Evolutionary conservation across 2,888 invertebrate species (phyloP), one percentile per base, ranked within the genome.

Genomic region (Ariolimax columbianus): DNA sequence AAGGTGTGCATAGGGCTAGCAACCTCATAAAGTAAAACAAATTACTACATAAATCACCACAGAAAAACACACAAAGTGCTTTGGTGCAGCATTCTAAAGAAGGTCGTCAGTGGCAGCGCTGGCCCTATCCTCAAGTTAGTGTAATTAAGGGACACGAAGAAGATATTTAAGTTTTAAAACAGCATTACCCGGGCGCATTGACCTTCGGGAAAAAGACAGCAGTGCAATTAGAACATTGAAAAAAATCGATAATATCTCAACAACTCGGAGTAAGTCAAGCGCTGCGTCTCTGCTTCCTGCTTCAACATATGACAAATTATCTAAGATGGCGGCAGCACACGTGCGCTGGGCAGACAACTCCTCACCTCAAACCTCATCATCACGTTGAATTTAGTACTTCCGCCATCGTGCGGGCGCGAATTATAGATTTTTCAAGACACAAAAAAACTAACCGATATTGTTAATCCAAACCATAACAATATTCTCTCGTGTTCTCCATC

Each of bases 361-460:
- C 40, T 40, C 66, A 55, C 63, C 79, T 79, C 66, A 66, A 19
- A 79, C 43, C 66, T 79, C 79, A 79, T 79, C 79, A 30, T 40
- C 66, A 66, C 43, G 43, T 68, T 30, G 66, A 43, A 30, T n/a
- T 43, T 26, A 30, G 79, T n/a, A 43, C 30, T 43, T 66, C 68
- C 43, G 43, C 11, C 66, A 79, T 4, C 7, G 79, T 79, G 79
- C 68, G 79, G 79, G 66, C 66, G 59, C 59, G 36, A 77, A 38
- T 59, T 77, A 75, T 43, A 75, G 73, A 75, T 75, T 43, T 75
- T 30, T 26, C 38, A 55, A 14, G 26, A 59, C 59, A 36, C 30
- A 55, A 59, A 38, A n/a, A 38, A 77, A n/a, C n/a, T 30, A 77
- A 77, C 63, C 59, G 38, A 59, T 26, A 66, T 38, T 40, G 40